These are phyloP conservation scores for Epirrhoe alternata DNA, from an alignment of 2,888 invertebrate genomes.

Conservation along the genomic window DNA sequence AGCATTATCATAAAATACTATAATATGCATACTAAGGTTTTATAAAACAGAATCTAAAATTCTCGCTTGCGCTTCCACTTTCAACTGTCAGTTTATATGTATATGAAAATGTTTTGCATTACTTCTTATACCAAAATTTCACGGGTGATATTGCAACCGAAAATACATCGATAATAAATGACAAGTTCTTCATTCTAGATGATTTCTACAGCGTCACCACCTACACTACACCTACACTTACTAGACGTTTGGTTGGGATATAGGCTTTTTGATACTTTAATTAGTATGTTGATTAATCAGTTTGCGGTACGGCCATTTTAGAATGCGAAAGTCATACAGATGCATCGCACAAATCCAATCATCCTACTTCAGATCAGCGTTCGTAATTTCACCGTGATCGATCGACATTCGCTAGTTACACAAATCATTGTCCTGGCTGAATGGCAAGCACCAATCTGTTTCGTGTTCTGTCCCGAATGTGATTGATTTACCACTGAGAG, in stretches of 20 bases:
- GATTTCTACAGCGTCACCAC: no score
- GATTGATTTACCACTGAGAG: conserved; percentile 46
- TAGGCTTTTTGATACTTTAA: no score
- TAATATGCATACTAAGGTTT: not conserved
- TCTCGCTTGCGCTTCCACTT: not conserved
- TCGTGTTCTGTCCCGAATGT: conserved; percentile 40
- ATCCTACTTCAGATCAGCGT: conserved; percentile 4
- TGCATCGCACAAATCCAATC: conserved; percentile 5
- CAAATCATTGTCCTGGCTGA: conserved; percentile 44
- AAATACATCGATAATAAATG: no score
- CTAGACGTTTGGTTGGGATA: no score
- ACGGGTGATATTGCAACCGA: no score
- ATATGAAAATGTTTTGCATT: no score
- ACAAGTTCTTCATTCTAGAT: no score
- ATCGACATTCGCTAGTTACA: conserved; percentile 42
- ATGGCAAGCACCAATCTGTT: conserved; percentile 46
- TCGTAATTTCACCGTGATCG: conserved; percentile 26
- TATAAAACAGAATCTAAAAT: not conserved
- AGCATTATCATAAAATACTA: not conserved
- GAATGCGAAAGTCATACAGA: not conserved
- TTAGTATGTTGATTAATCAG: no score
- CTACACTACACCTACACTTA: no score
- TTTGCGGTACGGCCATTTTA: no score
- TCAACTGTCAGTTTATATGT: not conserved
- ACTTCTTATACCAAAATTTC: no score